Evolutionary conservation across 2,797 vertebrate genomes (phyloP), one percentile per base, ranked within the genome.

Genomic region (Steatocranus sp.): DNA sequence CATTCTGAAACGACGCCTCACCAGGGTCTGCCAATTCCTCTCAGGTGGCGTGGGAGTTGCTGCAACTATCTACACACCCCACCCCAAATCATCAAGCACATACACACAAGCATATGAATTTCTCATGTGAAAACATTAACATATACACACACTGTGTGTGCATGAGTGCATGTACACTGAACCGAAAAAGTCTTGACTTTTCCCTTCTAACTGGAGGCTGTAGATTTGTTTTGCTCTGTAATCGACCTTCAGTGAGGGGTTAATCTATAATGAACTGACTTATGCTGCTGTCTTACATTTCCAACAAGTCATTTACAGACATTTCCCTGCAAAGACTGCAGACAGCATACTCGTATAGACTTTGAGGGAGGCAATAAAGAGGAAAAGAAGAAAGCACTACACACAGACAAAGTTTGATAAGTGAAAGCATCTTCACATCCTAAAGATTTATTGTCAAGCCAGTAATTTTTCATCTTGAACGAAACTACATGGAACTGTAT

Each of bases 1-100:
- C 94, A 86, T 91, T 88, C 94, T 92, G 91, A 94, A 89, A 91
- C 51, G 85, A 91, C 79, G 93, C 94, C 90, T 92, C 75, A 85
- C 80, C 89, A 95, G 96, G 96, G 82, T 79, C 96, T 95, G 93
- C 80, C 74, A 95, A 95, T 85, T 95, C 95, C 94, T 89, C 94
- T 87, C 76, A 94, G 95, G 94, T 92, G 93, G 88, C 87, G 78
- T 81, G 93, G 92, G 94, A 95, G 87, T 91, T 93, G 88, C 86
- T 79, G 79, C 88, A 94, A 95, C 86, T 83, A 90, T 80, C 86
- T 14, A 78, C 77, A 80, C 74, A 85, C 63, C 48, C 63, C 30
- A 20, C 54, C 8, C 73, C 58, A 25, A 79, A 76, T 66, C 76
- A 85, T 82, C 34, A 58, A 66, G 63, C 68, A 38, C 83, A 61